Evolutionary conservation across 2,797 vertebrate species (phyloP), one percentile per base, ranked within the genome.

Genomic region (Etheostoma nigrum): DNA sequence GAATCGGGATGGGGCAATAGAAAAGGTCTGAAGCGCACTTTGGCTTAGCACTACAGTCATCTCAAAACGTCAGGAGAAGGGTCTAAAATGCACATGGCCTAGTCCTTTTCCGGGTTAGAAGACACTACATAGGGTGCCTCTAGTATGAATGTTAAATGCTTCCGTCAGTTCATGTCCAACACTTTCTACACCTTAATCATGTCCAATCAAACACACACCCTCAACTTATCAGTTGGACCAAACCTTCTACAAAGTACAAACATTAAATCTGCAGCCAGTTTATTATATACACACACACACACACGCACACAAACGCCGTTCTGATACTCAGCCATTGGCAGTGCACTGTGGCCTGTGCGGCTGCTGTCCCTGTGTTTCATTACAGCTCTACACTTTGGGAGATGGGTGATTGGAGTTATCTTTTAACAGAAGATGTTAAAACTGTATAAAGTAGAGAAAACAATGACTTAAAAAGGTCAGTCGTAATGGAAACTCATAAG

Each of bases 401-500:
- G 89, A 94, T 85, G 86, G 83, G 85, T 89, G 86, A 90, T 73
- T 88, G 90, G 90, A 89, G 85, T 81, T 84, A 85, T 90, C 89
- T 93, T 93, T 94, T 86, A 92, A 91, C 89, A 91, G 89, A 83
- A 89, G 84, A 90, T 42, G 82, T 86, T 87, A 65, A 89, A 95
- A 92, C 85, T 95, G 93, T 95, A 95, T 83, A 95, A 94, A 92
- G 90, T 93, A 94, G 92, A 94, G 83, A 91, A 91, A 91, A 92
- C 90, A 86, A 76, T 86, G 90, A 94, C 92, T 91, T 82, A 84
- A 93, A 82, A 90, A 91, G 93, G 90, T 92, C 89, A 94, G 91
- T 91, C 72, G 85, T 95, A 93, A 95, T 92, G 93, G 93, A 94
- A 94, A 95, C 93, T 94, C 90, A 91, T 95, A 95, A 95, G 90